Percentiles rank a stretch among this genome's conserved stretches.
phyloP scores from a whole-genome alignment of 2,113 vertebrate genomes.

The Hylia prasina region DNA sequence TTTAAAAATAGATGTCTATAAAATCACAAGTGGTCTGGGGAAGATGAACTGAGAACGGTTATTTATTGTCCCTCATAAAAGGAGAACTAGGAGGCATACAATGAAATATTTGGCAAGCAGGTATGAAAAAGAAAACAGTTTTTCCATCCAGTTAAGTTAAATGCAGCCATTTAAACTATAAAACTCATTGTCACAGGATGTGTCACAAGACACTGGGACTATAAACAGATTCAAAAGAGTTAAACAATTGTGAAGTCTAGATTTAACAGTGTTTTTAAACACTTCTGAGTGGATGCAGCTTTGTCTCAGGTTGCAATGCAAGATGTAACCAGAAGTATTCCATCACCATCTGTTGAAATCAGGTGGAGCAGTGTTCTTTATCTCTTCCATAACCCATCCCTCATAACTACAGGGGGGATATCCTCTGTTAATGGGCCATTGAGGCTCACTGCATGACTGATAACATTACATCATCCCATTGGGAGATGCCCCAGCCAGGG shows the following conservation, averaged over 20 bases:
- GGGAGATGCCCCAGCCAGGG: neutral
- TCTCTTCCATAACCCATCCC: neutral
- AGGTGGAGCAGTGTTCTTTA: neutral
- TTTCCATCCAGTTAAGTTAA: neutral
- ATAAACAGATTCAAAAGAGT: neutral
- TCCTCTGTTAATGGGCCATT: neutral
- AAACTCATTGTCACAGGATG: neutral
- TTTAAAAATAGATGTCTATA: neutral
- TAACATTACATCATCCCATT: neutral
- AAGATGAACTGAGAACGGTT: neutral
- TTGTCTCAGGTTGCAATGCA: neutral
- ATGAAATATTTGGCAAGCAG: neutral
- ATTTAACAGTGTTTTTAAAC: neutral
- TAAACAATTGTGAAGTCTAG: neutral
- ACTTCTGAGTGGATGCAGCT: neutral
- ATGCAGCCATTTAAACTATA: neutral
- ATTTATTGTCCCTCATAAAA: slow-evolving; percentile 3
- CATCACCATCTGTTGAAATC: neutral
- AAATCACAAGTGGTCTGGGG: neutral
- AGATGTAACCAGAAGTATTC: neutral
- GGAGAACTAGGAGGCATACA: neutral
- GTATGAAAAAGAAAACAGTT: neutral
- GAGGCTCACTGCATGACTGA: neutral
- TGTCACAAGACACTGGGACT: neutral
- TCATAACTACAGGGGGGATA: neutral